A percentile compares a stretch with the other conserved stretches of the same genome.
Conservation (phyloP, 2,888 invertebrate species). For the Erebia epiphron region DNA sequence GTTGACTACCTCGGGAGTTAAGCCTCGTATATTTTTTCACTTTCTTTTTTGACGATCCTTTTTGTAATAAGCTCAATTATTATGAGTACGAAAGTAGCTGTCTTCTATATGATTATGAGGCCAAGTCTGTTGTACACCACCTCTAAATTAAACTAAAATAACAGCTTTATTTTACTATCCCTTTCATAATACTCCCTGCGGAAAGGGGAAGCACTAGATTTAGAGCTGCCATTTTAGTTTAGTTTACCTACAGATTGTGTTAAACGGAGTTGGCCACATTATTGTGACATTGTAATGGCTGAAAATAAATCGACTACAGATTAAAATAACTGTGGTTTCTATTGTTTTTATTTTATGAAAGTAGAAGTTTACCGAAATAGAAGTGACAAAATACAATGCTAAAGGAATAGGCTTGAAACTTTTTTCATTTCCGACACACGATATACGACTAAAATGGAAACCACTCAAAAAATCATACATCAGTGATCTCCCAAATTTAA, state of each 20-base stretch:
- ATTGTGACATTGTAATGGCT: background rate
- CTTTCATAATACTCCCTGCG: too few species aligned
- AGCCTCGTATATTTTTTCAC: conserved; percentile 15
- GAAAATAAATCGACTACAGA: background rate
- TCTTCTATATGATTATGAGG: background rate
- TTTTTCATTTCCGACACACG: background rate
- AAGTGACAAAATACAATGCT: too few species aligned
- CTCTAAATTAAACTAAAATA: too few species aligned
- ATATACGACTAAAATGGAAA: background rate
- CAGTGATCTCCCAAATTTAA: conserved; percentile 67
- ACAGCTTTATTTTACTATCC: too few species aligned
- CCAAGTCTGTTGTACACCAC: too few species aligned
- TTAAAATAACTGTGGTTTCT: background rate
- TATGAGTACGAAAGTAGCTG: background rate
- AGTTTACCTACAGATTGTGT: too few species aligned
- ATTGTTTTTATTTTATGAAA: background rate
- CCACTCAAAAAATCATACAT: conserved; percentile 54
- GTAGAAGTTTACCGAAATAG: too few species aligned
- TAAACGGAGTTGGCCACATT: too few species aligned
- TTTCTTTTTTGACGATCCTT: conserved; percentile 18
- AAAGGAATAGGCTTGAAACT: too few species aligned
- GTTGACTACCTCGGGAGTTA: conserved; percentile 46
- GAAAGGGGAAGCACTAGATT: too few species aligned
- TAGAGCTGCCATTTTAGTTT: too few species aligned
- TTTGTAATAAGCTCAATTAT: conserved; percentile 12